Evolutionary conservation across 2,113 vertebrate species (phyloP).

Genomic region (Sitta europaea): DNA sequence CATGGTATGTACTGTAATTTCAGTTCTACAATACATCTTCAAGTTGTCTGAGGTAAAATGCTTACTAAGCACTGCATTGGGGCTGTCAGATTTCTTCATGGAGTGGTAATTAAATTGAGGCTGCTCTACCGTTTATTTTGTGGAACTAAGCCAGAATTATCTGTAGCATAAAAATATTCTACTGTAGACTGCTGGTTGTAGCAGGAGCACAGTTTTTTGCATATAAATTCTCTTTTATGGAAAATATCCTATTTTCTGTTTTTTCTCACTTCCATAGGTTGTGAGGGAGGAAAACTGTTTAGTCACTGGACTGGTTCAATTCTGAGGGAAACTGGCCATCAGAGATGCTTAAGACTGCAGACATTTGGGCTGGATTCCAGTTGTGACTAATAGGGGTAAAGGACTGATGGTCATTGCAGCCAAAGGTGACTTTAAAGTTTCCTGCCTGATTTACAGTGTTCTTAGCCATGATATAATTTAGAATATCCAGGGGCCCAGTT

Average conservation of each 20-base stretch:
- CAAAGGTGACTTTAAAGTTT: background rate
- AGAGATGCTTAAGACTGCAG: background rate
- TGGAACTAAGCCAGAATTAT: slow-evolving; percentile 63
- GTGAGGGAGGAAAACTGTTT: background rate
- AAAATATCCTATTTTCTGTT: background rate
- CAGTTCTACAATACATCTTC: slow-evolving; percentile 51
- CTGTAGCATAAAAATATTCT: slow-evolving; percentile 57
- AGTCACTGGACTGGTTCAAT: background rate
- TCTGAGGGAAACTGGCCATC: background rate
- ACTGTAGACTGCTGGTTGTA: background rate
- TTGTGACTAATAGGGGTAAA: background rate
- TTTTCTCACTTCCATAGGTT: background rate
- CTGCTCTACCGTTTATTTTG: slow-evolving; percentile 52
- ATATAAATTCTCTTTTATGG: slow-evolving; percentile 6
- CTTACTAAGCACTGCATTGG: slow-evolving; percentile 67
- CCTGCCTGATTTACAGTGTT: background rate
- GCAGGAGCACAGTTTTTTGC: background rate
- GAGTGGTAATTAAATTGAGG: slow-evolving; percentile 70
- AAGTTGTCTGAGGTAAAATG: slow-evolving; percentile 66
- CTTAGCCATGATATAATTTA: background rate
- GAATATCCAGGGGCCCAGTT: background rate
- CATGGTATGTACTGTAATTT: slow-evolving; percentile 64
- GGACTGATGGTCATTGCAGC: background rate
- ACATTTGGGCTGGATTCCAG: background rate
- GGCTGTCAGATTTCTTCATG: slow-evolving; percentile 66